Percentiles rank a stretch among this genome's conserved stretches.
Evolutionary conservation across 2,797 vertebrate species (phyloP).

Genomic region (Xenops minutus): DNA sequence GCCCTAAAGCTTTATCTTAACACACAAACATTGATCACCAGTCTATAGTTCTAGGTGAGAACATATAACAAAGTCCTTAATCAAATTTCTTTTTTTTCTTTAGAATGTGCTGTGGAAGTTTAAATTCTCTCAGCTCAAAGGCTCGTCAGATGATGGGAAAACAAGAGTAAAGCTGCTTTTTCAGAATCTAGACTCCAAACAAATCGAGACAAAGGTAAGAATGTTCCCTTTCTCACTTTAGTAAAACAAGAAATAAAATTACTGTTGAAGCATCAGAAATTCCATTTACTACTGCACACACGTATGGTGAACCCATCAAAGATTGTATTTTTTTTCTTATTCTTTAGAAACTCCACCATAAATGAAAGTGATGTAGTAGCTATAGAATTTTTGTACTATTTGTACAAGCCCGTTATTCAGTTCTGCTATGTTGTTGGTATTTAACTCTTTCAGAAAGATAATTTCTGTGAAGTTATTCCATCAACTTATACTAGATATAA

Average conservation of each 20-base stretch:
- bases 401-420: not conserved
- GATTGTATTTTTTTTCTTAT: not conserved
- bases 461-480: not conserved
- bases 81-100: not conserved
- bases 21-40: not conserved
- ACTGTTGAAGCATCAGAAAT: not conserved
- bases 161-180: constrained; percentile 91
- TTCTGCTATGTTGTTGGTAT: not conserved
- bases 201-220: constrained; percentile 93
- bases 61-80: not conserved
- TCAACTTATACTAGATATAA: not conserved
- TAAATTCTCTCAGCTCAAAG: constrained; percentile 95
- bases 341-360: not conserved
- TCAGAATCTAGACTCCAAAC: constrained; percentile 88
- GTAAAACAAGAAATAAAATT: not conserved
- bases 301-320: not conserved
- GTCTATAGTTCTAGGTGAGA: not conserved
- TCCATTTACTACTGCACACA: not conserved
- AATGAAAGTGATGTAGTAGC: not conserved
- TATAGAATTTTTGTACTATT: not conserved
- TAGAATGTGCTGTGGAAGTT: constrained; percentile 89
- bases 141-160: constrained; percentile 94
- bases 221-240: not conserved
- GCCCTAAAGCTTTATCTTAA: not conserved
- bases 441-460: not conserved